Evolutionary conservation across 2,888 invertebrate genomes (phyloP).

Genomic region (Chymomyza procnemis): DNA sequence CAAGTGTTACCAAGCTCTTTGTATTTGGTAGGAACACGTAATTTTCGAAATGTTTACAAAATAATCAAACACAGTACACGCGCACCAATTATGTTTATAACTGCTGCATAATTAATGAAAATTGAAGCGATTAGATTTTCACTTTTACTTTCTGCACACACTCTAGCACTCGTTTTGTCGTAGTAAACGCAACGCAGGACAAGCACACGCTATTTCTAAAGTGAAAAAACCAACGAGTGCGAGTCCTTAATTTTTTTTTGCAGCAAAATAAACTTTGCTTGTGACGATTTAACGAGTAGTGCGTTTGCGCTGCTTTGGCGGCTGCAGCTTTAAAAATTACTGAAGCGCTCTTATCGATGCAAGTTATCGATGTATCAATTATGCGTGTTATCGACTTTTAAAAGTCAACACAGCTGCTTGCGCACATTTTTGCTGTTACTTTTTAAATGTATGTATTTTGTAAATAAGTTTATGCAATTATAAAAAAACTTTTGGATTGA

Average conservation of each 20-base stretch:
- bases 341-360: not conserved
- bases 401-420: too few species aligned
- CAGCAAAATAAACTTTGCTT: slow-evolving; percentile 2
- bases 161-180: slow-evolving; percentile 1
- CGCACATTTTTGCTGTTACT: too few species aligned
- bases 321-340: not conserved
- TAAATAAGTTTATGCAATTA: too few species aligned
- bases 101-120: slow-evolving; percentile 61
- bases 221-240: slow-evolving; percentile 31
- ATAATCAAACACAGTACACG: slow-evolving; percentile 29
- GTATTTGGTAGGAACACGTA: not conserved
- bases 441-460: too few species aligned
- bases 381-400: not conserved
- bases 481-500: too few species aligned
- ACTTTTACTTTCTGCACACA: slow-evolving; percentile 60
- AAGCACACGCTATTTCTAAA: slow-evolving; percentile 9
- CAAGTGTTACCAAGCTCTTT: not conserved
- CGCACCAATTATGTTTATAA: slow-evolving; percentile 14
- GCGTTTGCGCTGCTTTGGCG: not conserved
- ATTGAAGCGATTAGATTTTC: slow-evolving; percentile 64
- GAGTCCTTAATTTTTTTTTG: slow-evolving; percentile 18
- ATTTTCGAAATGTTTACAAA: slow-evolving; percentile 20
- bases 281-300: not conserved
- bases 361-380: not conserved
- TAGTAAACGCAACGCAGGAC: slow-evolving; percentile 50